These are phyloP conservation scores for Sthenelais limicola DNA, from an alignment of 2,888 invertebrate genomes.

Conservation along the genomic window DNA sequence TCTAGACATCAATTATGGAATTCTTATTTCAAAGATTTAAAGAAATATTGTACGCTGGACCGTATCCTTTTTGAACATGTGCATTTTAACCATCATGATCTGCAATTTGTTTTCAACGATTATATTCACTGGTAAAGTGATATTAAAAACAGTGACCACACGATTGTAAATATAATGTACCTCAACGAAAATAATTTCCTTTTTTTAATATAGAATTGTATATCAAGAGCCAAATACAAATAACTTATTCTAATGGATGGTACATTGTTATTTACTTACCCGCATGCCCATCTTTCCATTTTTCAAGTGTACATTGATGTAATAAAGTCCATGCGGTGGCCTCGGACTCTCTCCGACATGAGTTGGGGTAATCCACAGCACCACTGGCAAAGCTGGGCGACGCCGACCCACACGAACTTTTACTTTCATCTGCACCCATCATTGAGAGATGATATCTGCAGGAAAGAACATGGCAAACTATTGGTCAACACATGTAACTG, in stretches of 20 bases:
- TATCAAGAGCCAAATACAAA: not conserved
- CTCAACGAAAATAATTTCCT: not conserved
- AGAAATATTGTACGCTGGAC: too few species aligned
- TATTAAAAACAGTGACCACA: too few species aligned
- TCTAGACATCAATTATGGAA: too few species aligned
- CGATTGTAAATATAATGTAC: not conserved
- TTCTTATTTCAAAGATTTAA: too few species aligned
- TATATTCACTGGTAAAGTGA: too few species aligned
- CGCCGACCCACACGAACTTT: constrained; percentile 50
- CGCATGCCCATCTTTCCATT: constrained; percentile 70
- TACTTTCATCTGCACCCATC: constrained; percentile 70
- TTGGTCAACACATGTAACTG: too few species aligned
- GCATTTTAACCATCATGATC: too few species aligned
- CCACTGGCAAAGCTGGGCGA: constrained; percentile 50
- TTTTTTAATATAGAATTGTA: not conserved
- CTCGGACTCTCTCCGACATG: constrained; percentile 64
- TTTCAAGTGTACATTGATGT: constrained; percentile 69
- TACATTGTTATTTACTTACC: constrained; percentile 54
- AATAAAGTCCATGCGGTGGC: constrained; percentile 68
- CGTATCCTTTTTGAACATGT: too few species aligned
- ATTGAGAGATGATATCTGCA: too few species aligned
- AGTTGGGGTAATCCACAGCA: constrained; percentile 57
- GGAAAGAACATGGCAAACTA: too few species aligned
- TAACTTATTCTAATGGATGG: not conserved
- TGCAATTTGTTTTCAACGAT: too few species aligned